Evolutionary conservation across 1,140 invertebrate species (phyloP), one percentile per base, ranked within the genome.

Genomic region (Scaptomyza montana): DNA sequence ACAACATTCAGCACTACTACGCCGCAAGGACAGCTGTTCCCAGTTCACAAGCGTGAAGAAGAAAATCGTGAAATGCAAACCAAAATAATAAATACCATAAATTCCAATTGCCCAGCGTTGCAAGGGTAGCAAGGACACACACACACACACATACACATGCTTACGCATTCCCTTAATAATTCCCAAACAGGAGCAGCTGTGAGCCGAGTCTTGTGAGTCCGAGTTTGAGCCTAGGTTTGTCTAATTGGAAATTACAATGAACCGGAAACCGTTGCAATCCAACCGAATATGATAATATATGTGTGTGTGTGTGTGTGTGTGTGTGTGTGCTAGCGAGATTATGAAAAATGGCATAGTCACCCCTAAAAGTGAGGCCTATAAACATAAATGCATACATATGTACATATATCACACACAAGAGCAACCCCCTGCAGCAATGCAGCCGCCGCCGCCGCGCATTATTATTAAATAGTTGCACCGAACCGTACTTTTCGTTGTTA

Each of bases 201-300:
- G 16, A 60, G 50, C 16, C n/a, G 13, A 45, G 51, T 60, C 21
- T 47, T 6, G 3, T 6, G 25, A 41, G 46, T 53, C 55, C 21
- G 41, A 63, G 61, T 51, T 55, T 13, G 45, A 67, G 57, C 53
- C 64, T 68, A 74, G 72, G 56, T 30, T 74, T 47, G 41, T 85
- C 80, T 80, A 85, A 84, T 84, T 84, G 77, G 80, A 84, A 85
- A 84, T 77, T 80, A 85, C 74, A 77, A 70, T 74, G 65, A 74
- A 77, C 79, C 80, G 72, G 80, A 84, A 76, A 51, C 47, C 47
- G 80, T 77, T 71, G 63, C 62, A 67, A 25, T 2, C 21, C 21
- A 25, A 62, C 46, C 54, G 36, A 57, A 68, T 75, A 67, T 76
- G 21, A 25, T 25, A 25, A 25, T 25, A 25, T 25, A 25, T 25